phyloP scores from a whole-genome alignment of 1,140 invertebrate species.

The Scaptomyza hsui region DNA sequence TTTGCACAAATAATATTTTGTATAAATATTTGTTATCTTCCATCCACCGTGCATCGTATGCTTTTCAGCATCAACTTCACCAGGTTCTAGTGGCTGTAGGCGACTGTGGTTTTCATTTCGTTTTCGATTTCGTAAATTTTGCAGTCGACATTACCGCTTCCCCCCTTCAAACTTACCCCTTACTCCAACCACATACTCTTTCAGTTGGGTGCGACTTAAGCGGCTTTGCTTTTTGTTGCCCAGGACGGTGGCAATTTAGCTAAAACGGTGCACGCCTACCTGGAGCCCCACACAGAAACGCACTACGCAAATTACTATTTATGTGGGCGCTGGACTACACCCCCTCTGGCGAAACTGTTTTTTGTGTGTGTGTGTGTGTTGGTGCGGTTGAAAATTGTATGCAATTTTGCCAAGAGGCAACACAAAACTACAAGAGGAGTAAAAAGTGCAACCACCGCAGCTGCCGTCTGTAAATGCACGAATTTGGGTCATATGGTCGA shows the following conservation, averaged over 20 bases:
- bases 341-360: constrained; percentile 3
- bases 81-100: constrained; percentile 50
- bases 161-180: background rate
- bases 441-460: constrained; percentile 37
- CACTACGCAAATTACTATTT: constrained; percentile 80
- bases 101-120: constrained; percentile 73
- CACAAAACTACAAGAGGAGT: constrained; percentile 42
- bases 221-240: constrained; percentile 69
- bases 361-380: constrained; percentile 49
- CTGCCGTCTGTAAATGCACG: constrained; percentile 46
- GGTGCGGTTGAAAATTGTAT: constrained; percentile 77
- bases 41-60: constrained; percentile 53
- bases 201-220: constrained; percentile 67
- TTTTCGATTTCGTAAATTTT: constrained; percentile 78
- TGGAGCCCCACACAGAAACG: constrained; percentile 67
- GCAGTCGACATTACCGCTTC: constrained; percentile 39
- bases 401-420: constrained; percentile 60
- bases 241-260: constrained; percentile 78
- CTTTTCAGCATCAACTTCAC: constrained; percentile 56
- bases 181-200: constrained; percentile 33
- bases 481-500: constrained; percentile 75
- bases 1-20: no score
- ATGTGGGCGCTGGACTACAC: constrained; percentile 61
- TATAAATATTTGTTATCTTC: no score
- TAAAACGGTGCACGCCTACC: constrained; percentile 80